phyloP scores from a whole-genome alignment of 2,113 vertebrate genomes.

The Ifrita kowaldi region DNA sequence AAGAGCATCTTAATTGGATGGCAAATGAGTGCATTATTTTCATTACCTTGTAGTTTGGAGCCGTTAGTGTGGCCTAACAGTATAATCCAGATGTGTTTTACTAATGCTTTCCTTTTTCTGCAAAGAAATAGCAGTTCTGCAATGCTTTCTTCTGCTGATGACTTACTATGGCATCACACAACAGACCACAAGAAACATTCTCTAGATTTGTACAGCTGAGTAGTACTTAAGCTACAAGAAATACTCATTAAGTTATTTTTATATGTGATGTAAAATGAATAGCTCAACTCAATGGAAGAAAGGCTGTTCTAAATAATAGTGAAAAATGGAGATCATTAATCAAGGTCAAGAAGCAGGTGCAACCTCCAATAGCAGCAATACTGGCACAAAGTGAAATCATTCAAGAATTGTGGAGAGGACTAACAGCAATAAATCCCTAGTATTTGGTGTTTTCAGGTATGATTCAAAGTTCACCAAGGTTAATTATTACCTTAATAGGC shows the following conservation, averaged over 20 bases:
- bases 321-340: background rate
- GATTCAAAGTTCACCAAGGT: background rate
- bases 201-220: background rate
- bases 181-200: background rate
- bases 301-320: background rate
- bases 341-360: background rate
- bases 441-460: background rate
- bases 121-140: background rate
- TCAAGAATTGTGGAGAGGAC: background rate
- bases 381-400: background rate
- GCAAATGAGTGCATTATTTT: background rate
- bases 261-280: background rate
- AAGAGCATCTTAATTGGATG: background rate
- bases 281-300: background rate
- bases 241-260: slow-evolving; percentile 1
- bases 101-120: background rate
- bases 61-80: background rate
- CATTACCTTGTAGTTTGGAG: background rate
- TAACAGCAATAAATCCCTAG: background rate
- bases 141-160: background rate
- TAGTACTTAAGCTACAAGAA: background rate
- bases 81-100: background rate
- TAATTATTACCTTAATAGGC: slow-evolving; percentile 18
- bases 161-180: background rate
- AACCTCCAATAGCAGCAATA: background rate